These are phyloP conservation scores for Abscondita cerata DNA, from an alignment of 2,888 invertebrate genomes.

Conservation along the genomic window DNA sequence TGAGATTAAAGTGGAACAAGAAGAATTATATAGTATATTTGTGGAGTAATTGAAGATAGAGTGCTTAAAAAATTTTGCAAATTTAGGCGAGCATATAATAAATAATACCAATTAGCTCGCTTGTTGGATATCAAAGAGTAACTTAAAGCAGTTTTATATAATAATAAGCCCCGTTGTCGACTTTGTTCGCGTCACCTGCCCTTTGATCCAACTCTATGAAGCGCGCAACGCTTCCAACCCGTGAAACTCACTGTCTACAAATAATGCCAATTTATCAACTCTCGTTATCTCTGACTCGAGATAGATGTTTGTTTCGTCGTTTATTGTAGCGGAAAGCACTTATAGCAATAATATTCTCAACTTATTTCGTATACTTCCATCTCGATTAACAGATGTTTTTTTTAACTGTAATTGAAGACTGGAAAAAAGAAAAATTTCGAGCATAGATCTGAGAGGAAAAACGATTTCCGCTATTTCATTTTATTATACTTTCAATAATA, in stretches of 20 bases:
- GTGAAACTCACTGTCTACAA: constrained; percentile 46
- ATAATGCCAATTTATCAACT: constrained; percentile 56
- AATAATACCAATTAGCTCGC: constrained; percentile 55
- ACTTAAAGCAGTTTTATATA: constrained; percentile 53
- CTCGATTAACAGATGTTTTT: too few species aligned
- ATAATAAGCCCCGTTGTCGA: constrained; percentile 54
- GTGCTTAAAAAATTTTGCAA: constrained; percentile 23
- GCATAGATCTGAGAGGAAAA: too few species aligned
- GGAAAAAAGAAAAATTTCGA: too few species aligned
- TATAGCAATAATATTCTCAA: constrained; percentile 14
- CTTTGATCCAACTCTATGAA: constrained; percentile 54
- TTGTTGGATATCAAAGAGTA: constrained; percentile 52
- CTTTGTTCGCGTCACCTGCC: constrained; percentile 52
- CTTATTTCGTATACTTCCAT: too few species aligned
- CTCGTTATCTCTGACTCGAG: constrained; percentile 29
- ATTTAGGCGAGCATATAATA: constrained; percentile 40
- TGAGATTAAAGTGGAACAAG: neutral
- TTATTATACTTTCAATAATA: constrained; percentile 31
- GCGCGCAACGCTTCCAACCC: constrained; percentile 49
- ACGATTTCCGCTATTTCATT: constrained; percentile 10
- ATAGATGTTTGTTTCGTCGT: constrained; percentile 29
- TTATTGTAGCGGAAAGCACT: constrained; percentile 29
- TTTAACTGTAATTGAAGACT: too few species aligned
- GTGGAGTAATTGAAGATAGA: constrained; percentile 6
- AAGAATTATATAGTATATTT: neutral